Evolutionary conservation across 2,888 invertebrate genomes (phyloP).

Genomic region (Calliopum simillimum): DNA sequence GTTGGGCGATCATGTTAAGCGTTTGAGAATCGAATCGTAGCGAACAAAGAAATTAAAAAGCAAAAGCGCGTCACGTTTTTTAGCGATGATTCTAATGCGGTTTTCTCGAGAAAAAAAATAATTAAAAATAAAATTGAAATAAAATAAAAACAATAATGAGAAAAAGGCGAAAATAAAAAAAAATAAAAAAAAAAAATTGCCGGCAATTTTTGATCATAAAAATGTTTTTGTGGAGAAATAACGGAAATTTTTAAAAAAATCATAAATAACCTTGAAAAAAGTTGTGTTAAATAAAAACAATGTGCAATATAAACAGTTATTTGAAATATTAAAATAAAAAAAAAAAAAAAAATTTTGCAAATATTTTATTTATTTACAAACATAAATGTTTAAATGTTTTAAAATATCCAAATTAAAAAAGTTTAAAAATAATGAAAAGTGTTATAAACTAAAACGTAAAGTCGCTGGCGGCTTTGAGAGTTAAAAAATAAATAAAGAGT

Average conservation of each 20-base stretch:
- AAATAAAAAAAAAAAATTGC: constrained; percentile 23
- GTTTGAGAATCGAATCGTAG: constrained; percentile 7
- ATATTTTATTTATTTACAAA: too few relatives aligned
- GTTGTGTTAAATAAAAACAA: too few relatives aligned
- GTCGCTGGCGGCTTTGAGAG: constrained; percentile 31
- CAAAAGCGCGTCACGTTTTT: not conserved
- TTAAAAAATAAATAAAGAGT: not conserved
- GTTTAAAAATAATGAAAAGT: not conserved
- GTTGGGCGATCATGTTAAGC: constrained; percentile 25
- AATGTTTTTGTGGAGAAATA: not conserved
- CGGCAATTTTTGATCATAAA: constrained; percentile 27
- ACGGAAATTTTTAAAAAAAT: constrained; percentile 9
- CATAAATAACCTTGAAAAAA: not conserved
- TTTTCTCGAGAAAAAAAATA: not conserved
- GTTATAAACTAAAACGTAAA: constrained; percentile 11
- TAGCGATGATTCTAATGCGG: too few relatives aligned
- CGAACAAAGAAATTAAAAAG: not conserved
- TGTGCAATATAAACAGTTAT: too few relatives aligned
- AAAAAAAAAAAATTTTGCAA: not conserved
- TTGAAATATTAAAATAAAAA: too few relatives aligned
- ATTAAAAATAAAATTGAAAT: not conserved
- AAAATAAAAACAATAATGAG: not conserved
- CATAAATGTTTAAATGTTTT: too few relatives aligned
- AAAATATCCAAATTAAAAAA: too few relatives aligned
- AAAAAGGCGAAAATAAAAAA: not conserved